Evolutionary conservation across 1,140 invertebrate species (phyloP).

Genomic region (Spodoptera litura): DNA sequence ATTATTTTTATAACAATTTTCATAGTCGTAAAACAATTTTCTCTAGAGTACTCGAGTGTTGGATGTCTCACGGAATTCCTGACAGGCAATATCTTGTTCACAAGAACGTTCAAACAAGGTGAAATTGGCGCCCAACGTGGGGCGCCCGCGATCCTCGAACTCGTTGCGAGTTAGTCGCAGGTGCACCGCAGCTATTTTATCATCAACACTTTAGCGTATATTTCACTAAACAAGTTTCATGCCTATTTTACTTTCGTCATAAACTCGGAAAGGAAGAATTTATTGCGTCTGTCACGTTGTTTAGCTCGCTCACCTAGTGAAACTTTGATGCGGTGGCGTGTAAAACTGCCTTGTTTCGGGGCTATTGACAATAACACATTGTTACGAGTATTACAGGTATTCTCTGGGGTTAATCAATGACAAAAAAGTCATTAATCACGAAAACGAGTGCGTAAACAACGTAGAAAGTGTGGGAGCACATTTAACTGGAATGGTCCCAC

Average conservation of each 20-base stretch:
- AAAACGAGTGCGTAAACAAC: constrained; percentile 59
- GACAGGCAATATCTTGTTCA: constrained; percentile 68
- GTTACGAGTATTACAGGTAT: constrained; percentile 10
- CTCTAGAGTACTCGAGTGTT: constrained; percentile 56
- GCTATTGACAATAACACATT: constrained; percentile 10
- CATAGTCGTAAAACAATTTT: constrained; percentile 52
- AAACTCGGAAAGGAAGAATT: constrained; percentile 62
- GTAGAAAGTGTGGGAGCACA: constrained; percentile 49
- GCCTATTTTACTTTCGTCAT: constrained; percentile 68
- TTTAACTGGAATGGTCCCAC: constrained; percentile 51
- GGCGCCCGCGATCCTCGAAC: constrained; percentile 59
- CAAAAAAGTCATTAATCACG: constrained; percentile 55
- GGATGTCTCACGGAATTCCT: constrained; percentile 61
- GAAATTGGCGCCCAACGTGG: constrained; percentile 71
- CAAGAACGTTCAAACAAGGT: constrained; percentile 64
- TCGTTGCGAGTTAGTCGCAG: constrained; percentile 66
- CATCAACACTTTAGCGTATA: constrained; percentile 73
- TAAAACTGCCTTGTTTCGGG: constrained; percentile 4
- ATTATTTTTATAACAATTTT: constrained; percentile 32
- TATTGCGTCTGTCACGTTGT: constrained; percentile 52
- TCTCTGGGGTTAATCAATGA: constrained; percentile 43
- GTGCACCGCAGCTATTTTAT: constrained; percentile 75
- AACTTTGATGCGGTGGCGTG: constrained; percentile 54
- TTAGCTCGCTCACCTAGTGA: constrained; percentile 43
- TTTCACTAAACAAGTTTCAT: constrained; percentile 69